phyloP scores from a whole-genome alignment of 1,140 invertebrate genomes.

The Drosophila mauritiana region DNA sequence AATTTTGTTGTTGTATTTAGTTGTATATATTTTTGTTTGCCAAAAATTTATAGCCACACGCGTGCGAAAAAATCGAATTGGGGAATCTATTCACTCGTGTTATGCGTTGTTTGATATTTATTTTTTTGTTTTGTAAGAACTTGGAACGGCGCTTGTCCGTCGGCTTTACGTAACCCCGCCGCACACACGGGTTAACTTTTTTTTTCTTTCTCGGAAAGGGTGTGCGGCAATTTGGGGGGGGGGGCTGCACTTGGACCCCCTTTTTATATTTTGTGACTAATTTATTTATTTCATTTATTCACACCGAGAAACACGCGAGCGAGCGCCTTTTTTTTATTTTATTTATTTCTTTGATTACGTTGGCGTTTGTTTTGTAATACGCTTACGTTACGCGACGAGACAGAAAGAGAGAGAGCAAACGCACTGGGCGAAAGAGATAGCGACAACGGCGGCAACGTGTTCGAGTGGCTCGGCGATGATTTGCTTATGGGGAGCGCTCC shows the following conservation, averaged over 20 bases:
- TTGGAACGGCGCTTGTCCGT: slow-evolving; percentile 55
- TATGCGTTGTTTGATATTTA: slow-evolving; percentile 50
- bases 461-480: slow-evolving; percentile 46
- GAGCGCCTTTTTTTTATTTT: slow-evolving; percentile 27
- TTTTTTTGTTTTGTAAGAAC: slow-evolving; percentile 76
- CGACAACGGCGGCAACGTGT: slow-evolving; percentile 51
- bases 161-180: slow-evolving; percentile 75
- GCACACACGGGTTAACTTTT: slow-evolving; percentile 60
- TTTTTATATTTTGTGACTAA: slow-evolving; percentile 6
- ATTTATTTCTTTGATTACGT: slow-evolving; percentile 32
- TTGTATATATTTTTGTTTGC: slow-evolving; percentile 36
- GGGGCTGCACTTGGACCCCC: slow-evolving; percentile 11
- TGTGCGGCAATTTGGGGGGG: slow-evolving; percentile 36
- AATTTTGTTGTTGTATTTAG: slow-evolving; percentile 40
- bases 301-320: slow-evolving; percentile 17
- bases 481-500: slow-evolving; percentile 30
- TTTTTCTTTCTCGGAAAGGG: slow-evolving; percentile 23
- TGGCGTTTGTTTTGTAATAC: slow-evolving; percentile 73
- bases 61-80: slow-evolving; percentile 67
- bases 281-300: slow-evolving; percentile 31
- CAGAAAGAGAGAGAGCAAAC: slow-evolving; percentile 4
- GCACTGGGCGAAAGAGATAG: slow-evolving; percentile 15
- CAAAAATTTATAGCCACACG: slow-evolving; percentile 76
- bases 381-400: slow-evolving; percentile 74
- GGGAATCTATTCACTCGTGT: slow-evolving; percentile 53